Percentiles rank a stretch among this genome's conserved stretches.
phyloP scores from a whole-genome alignment of 2,797 vertebrate genomes.

The Epinephelus awoara region DNA sequence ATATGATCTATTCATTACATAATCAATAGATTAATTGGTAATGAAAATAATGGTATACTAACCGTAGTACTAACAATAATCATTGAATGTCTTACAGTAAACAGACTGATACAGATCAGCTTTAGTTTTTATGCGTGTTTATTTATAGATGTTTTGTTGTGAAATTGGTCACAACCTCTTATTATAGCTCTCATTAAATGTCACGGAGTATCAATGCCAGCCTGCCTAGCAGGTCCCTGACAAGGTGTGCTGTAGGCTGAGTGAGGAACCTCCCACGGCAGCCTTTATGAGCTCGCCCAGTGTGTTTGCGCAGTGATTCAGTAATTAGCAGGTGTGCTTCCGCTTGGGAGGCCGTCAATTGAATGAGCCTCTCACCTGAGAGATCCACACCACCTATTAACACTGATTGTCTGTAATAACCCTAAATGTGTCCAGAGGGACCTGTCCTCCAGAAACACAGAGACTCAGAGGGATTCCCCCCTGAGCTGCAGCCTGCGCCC shows the following conservation, averaged over 20 bases:
- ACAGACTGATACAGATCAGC: neutral
- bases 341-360: conserved; percentile 77
- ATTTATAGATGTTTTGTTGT: neutral
- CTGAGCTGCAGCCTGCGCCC: conserved; percentile 31
- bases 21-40: neutral
- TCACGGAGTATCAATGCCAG: neutral
- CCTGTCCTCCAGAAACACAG: conserved; percentile 59
- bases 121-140: neutral
- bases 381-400: conserved; percentile 73
- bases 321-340: conserved; percentile 78
- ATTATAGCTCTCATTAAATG: neutral
- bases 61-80: no score
- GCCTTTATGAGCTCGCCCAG: conserved; percentile 15
- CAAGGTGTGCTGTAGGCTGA: conserved; percentile 36
- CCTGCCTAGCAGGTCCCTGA: conserved; percentile 8
- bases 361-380: conserved; percentile 84
- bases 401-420: conserved; percentile 82
- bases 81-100: neutral
- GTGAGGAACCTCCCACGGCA: conserved; percentile 8
- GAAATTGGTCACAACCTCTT: neutral
- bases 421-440: conserved; percentile 78
- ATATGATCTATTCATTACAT: neutral
- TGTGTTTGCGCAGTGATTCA: conserved; percentile 55
- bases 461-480: conserved; percentile 46
- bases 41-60: no score